A percentile compares a stretch with the other conserved stretches of the same genome.
These are phyloP conservation scores for Ommatoiulus sabulosus DNA, from an alignment of 2,888 invertebrate genomes.

Conservation along the genomic window DNA sequence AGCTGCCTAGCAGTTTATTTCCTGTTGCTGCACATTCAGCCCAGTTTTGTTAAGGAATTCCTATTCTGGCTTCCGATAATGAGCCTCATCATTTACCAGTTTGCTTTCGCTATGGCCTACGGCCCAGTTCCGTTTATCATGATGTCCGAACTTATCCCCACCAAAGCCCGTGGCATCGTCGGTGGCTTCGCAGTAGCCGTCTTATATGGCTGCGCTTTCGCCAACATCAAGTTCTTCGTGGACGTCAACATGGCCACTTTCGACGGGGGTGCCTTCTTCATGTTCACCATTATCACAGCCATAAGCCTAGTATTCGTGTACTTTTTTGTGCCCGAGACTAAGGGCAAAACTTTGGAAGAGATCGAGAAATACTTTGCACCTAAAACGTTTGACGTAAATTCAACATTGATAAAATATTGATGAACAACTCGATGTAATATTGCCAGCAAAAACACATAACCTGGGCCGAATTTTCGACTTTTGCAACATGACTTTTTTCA, in stretches of 20 bases:
- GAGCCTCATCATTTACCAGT: slow-evolving; percentile 80
- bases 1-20: slow-evolving; percentile 87
- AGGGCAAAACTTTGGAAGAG: slow-evolving; percentile 88
- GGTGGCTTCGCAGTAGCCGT: slow-evolving; percentile 76
- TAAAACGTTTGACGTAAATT: too few relatives aligned
- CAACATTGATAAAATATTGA: too few relatives aligned
- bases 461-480: too few relatives aligned
- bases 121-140: slow-evolving; percentile 89
- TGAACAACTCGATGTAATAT: too few relatives aligned
- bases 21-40: slow-evolving; percentile 79
- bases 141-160: slow-evolving; percentile 78
- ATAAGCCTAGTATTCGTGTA: slow-evolving; percentile 78
- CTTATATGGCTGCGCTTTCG: slow-evolving; percentile 75
- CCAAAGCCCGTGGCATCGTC: slow-evolving; percentile 76
- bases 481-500: too few relatives aligned
- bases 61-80: slow-evolving; percentile 81
- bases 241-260: slow-evolving; percentile 77
- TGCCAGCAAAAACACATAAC: too few relatives aligned
- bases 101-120: slow-evolving; percentile 83
- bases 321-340: slow-evolving; percentile 87
- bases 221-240: slow-evolving; percentile 87
- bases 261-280: slow-evolving; percentile 79
- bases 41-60: slow-evolving; percentile 59
- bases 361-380: not conserved
- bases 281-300: slow-evolving; percentile 79